Base-by-base conservation (phyloP, 92 coral and sea anemone genomes). In the Parazoanthus swiftii region DNA sequence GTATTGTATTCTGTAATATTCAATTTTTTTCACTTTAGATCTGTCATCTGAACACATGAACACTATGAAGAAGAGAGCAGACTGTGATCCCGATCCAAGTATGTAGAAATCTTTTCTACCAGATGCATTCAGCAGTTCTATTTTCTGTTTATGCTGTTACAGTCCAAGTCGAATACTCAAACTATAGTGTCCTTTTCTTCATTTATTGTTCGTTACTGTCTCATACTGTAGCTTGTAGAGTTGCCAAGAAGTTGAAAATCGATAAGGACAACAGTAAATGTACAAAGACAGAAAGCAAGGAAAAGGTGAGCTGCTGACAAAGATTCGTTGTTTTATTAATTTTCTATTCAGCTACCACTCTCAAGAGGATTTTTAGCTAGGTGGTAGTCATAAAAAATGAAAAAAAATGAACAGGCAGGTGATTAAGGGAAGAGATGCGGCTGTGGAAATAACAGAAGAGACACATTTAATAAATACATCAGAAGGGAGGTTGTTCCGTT, bases 191-290 rank as follows among this genome's bases (percentile, higher is more conserved):
- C 8, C 44, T 46, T 48, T 48, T 37, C 46, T 5, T 21, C 78
- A 35, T 74, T 1, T 36, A 6, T 14, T 35, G 46, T 37, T 36
- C 20, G 20, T 37, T 35, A 36, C 42, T 71, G 14, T 81, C 65
- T 26, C 65, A 25, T 76, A 21, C 82, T 84, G 68, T 68, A 90
- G 89, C 38, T 67, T 92, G 97, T 76, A 94, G 89, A 86, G 92
- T 94, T 75, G 93, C 92, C 42, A 92, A 89, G 80, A 89, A 90
- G 80, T 77, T 90, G 4, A 94, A 92, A 82, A 48, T 88, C 0
- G 97, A 92, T 23, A 86, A 86, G 44, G 91, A 86, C 37, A 66
- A 43, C 50, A 20, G 38, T 37, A 92, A 94, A 83, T 81, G 78
- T 20, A 89, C 89, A 0, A 89, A 94, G 88, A 86, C 79, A 33